Conservation (phyloP, 2,888 invertebrate species). For the Melanargia galathea region DNA sequence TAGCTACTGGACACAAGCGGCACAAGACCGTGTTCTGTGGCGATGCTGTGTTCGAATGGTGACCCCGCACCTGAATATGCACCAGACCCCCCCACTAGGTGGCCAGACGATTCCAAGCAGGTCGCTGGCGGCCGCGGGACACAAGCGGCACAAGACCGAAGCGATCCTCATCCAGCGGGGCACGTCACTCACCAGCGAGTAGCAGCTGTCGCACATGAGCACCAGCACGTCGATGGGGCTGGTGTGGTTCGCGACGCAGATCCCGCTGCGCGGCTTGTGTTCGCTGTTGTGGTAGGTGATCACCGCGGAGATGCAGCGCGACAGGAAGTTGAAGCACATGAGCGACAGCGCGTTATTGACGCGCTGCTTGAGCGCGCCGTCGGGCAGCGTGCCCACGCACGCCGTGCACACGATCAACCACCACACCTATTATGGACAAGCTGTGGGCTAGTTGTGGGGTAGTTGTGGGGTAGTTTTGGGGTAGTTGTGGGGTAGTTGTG, state of each 20-base stretch:
- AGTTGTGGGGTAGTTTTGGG: not conserved
- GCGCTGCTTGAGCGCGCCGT: slow-evolving; percentile 88
- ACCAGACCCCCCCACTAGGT: no score
- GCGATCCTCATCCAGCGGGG: not conserved
- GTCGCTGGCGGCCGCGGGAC: no score
- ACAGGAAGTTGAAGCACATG: slow-evolving; percentile 96
- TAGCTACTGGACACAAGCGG: no score
- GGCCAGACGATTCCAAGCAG: no score
- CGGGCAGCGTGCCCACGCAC: slow-evolving; percentile 91
- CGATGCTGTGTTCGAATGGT: no score
- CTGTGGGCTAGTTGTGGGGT: not conserved
- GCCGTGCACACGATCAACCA: slow-evolving; percentile 94
- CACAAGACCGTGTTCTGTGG: no score
- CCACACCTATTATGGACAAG: slow-evolving; percentile 86
- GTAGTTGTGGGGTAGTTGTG: no score
- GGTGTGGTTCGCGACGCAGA: slow-evolving; percentile 99
- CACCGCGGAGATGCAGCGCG: slow-evolving; percentile 94
- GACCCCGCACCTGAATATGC: no score
- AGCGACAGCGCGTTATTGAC: slow-evolving; percentile 91
- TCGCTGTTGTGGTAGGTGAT: slow-evolving; percentile 93
- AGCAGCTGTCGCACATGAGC: slow-evolving; percentile 97
- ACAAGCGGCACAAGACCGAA: not conserved
- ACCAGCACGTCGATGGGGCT: slow-evolving; percentile 99
- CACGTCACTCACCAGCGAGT: slow-evolving; percentile 92
- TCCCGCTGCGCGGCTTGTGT: slow-evolving; percentile 89